These are phyloP conservation scores for Aporophyla nigra DNA, from an alignment of 2,888 invertebrate species.

Conservation along the genomic window DNA sequence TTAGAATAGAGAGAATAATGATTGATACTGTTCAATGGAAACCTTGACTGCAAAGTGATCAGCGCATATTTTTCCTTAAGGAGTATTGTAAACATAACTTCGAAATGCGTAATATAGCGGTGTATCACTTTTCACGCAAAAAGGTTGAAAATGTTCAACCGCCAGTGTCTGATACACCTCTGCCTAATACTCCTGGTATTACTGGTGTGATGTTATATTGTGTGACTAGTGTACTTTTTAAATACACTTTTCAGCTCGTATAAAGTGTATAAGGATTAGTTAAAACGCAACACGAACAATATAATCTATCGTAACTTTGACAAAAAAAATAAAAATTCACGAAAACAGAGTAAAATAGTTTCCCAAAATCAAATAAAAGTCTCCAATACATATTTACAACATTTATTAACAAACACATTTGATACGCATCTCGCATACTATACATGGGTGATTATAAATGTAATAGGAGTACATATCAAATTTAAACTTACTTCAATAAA, in stretches of 20 bases:
- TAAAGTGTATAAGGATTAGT: too few species aligned
- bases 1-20: slow-evolving; percentile 40
- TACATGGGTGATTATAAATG: slow-evolving; percentile 67
- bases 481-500: slow-evolving; percentile 54
- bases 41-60: slow-evolving; percentile 10
- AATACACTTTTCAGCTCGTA: background rate
- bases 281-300: too few species aligned
- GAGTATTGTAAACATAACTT: background rate
- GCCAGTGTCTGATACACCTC: too few species aligned
- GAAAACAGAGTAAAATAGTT: too few species aligned
- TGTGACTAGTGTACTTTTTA: background rate
- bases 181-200: too few species aligned
- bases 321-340: too few species aligned
- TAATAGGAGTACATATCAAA: slow-evolving; percentile 47
- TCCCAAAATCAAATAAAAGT: slow-evolving; percentile 16
- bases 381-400: slow-evolving; percentile 64
- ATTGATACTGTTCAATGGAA: slow-evolving; percentile 48
- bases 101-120: too few species aligned
- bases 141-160: too few species aligned
- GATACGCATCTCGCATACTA: slow-evolving; percentile 50
- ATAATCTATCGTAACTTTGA: too few species aligned
- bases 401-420: slow-evolving; percentile 74
- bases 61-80: slow-evolving; percentile 5
- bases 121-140: too few species aligned
- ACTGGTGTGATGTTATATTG: too few species aligned